A percentile compares a stretch with the other conserved stretches of the same genome.
Conservation (phyloP, 2,888 invertebrate genomes). For the Dynastes tityus region DNA sequence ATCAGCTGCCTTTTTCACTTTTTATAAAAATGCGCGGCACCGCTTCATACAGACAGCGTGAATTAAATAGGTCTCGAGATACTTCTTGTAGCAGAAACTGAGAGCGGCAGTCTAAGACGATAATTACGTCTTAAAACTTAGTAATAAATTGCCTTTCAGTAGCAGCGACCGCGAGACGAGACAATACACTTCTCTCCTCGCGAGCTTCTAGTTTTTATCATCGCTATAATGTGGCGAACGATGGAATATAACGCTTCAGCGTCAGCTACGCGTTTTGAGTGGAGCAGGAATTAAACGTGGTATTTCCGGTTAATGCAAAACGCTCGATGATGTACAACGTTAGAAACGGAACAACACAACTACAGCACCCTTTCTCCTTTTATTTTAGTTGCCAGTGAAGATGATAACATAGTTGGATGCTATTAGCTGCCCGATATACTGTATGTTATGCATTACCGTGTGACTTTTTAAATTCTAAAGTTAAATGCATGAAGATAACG, state of each 20-base stretch:
- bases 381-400: too few species aligned
- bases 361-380: neutral
- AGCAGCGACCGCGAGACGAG: constrained; percentile 39
- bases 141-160: constrained; percentile 51
- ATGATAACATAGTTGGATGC: too few species aligned
- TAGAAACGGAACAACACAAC: neutral
- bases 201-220: constrained; percentile 33
- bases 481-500: too few species aligned
- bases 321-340: neutral
- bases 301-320: too few species aligned
- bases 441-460: too few species aligned
- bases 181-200: constrained; percentile 30
- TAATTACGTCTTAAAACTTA: constrained; percentile 52
- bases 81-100: constrained; percentile 32
- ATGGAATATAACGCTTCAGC: neutral
- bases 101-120: constrained; percentile 40
- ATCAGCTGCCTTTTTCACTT: too few species aligned
- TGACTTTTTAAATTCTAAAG: too few species aligned
- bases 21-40: too few species aligned
- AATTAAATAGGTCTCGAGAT: constrained; percentile 45
- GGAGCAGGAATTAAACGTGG: too few species aligned
- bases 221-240: neutral
- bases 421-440: too few species aligned
- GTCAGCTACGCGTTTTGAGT: neutral
- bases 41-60: constrained; percentile 7